A percentile compares a stretch with the other conserved stretches of the same genome.
phyloP scores from a whole-genome alignment of 2,888 invertebrate genomes.

The Zaprionus bogoriensis region DNA sequence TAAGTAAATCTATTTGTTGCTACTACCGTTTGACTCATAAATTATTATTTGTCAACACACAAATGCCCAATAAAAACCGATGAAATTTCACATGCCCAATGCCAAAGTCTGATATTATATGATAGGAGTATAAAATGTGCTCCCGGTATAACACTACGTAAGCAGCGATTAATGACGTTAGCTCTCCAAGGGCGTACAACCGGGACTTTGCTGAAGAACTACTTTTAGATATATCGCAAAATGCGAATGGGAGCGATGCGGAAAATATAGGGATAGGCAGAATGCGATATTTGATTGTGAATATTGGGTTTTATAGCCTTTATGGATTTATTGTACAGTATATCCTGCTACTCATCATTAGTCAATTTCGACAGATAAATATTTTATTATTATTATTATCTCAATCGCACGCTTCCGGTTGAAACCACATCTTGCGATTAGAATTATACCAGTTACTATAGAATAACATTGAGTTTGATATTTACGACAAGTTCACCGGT shows the following conservation, averaged over 20 bases:
- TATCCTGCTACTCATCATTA: not conserved
- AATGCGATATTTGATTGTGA: too few species aligned
- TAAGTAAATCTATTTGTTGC: conserved; percentile 60
- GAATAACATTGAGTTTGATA: conserved; percentile 65
- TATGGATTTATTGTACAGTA: too few species aligned
- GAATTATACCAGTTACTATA: conserved; percentile 29
- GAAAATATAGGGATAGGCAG: too few species aligned
- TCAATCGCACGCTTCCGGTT: conserved; percentile 6
- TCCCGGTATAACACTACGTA: conserved; percentile 47
- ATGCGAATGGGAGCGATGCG: too few species aligned
- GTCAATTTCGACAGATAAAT: not conserved
- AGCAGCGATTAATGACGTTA: conserved; percentile 29
- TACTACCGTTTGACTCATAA: conserved; percentile 59
- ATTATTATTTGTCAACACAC: conserved; percentile 58
- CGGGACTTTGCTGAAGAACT: not conserved
- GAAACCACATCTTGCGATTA: conserved; percentile 10
- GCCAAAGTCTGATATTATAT: conserved; percentile 76
- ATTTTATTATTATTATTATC: not conserved
- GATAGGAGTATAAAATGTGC: conserved; percentile 61
- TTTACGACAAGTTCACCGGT: conserved; percentile 70
- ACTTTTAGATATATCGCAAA: too few species aligned
- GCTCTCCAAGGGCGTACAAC: conserved; percentile 40
- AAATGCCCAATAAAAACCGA: conserved; percentile 55
- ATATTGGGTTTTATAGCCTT: too few species aligned
- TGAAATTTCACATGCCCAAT: conserved; percentile 54